Evolutionary conservation across 2,797 vertebrate genomes (phyloP), one percentile per base, ranked within the genome.

Genomic region (Chiloscyllium punctatum): DNA sequence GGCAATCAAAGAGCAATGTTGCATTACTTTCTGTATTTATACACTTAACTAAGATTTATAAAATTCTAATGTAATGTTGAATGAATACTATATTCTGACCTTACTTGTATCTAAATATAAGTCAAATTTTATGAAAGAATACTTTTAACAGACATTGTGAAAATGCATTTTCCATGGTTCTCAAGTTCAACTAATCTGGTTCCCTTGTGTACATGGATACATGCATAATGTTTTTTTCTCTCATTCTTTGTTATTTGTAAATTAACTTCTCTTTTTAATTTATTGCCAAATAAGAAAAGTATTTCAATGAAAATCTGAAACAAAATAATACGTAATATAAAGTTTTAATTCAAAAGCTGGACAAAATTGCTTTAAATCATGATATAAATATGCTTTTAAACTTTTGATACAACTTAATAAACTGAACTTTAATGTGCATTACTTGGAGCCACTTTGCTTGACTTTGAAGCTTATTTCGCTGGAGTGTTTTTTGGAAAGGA

Each of bases 401-500:
- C 27, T 27, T 95, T 77, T 95, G 71, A 74, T 95, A 95, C 9
- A 71, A 94, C 94, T 94, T 25, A 94, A 94, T 33, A 94, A 94
- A 94, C 94, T 95, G 57, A n/a, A 84, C 57, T 68, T 87, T 42
- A 95, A 95, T 37, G 57, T 86, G n/a, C 42, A 68, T 95, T 68
- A 95, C 62, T 27, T 95, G 53, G 6, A 86, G 27, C 33, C 33
- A 62, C 86, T 86, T 51, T 27, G 95, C 53, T 71, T 95, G 84
- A 87, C 66, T 87, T 95, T 86, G 77, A 68, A 87, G 86, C 57
- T 68, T 95, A 96, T 37, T 96, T 97, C 96, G 53, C 94, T 96
- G 51, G 51, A 71, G 0, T 82, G 57, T 95, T 74, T 95, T 95
- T 96, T 97, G 94, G 96, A 96, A 92, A 95, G 95, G 96, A 68